Conservation (phyloP, 2,113 vertebrate species). For the Thunnus thynnus region DNA sequence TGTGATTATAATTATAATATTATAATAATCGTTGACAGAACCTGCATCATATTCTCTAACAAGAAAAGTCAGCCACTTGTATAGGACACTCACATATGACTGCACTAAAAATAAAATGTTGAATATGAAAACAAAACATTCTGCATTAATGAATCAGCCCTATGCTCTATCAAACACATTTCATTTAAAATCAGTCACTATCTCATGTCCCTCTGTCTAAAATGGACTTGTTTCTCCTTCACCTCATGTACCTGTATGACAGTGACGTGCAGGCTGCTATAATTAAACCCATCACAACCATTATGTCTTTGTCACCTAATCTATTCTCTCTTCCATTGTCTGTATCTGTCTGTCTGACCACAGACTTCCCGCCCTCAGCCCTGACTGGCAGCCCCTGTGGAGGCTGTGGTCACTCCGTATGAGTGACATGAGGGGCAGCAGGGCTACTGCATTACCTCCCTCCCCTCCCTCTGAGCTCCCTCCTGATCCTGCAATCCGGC, state of each 20-base stretch:
- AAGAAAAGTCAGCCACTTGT: conserved; percentile 20
- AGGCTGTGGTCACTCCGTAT: conserved; percentile 76
- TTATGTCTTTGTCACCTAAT: conserved; percentile 76
- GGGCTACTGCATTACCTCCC: conserved; percentile 72
- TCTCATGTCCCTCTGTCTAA: neutral
- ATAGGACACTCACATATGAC: conserved; percentile 3
- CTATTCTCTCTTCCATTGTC: conserved; percentile 67
- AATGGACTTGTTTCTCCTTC: conserved; percentile 51
- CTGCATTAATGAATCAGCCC: neutral
- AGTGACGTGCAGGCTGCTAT: conserved; percentile 69
- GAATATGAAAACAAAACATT: neutral
- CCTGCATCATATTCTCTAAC: conserved; percentile 7
- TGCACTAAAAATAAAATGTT: neutral
- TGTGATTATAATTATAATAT: conserved; percentile 19
- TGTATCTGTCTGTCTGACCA: conserved; percentile 68
- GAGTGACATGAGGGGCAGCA: conserved; percentile 70
- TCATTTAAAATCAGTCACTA: conserved; percentile 11
- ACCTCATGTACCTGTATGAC: conserved; percentile 66
- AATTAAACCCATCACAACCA: conserved; percentile 77
- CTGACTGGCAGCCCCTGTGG: conserved; percentile 83
- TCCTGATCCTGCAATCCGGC: conserved; percentile 73
- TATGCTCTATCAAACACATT: conserved; percentile 1
- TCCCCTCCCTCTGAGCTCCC: conserved; percentile 36
- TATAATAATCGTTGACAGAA: neutral
- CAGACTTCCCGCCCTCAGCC: conserved; percentile 72